Evolutionary conservation across 2,113 vertebrate genomes (phyloP), one percentile per base, ranked within the genome.

Genomic region (Daubentonia madagascariensis): DNA sequence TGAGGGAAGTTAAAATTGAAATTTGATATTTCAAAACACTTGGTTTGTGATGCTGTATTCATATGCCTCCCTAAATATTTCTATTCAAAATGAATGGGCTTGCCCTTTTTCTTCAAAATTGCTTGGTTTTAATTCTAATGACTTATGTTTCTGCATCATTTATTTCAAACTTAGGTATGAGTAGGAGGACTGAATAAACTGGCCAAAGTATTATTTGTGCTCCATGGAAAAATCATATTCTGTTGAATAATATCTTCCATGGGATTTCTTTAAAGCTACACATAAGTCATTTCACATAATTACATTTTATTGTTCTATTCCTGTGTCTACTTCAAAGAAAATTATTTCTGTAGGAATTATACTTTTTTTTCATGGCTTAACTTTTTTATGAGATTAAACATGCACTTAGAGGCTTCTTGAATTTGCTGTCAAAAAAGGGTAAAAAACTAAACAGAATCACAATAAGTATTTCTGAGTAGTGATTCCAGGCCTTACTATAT

Each of bases 221-320:
- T 16, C 25, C 70, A 32, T 6, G 61, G 85, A 67, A 72, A 94
- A 94, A 90, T n/a, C 7, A 67, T 61, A 70, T 79, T 57, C 37
- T 32, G 17, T n/a, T 6, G 0, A 13, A 43, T 63, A 73, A n/a
- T 73, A 25, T 40, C 48, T 73, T 95, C 84, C 30, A 22, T 3
- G 4, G 68, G 6, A 6, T 32, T 83, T 61, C 63, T 75, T 57
- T 73, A 73, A 89, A 89, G 28, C 75, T 59, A 40, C 48, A 37
- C 28, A 48, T 20, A 81, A 52, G 35, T 93, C 89, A 91, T 84
- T 95, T 95, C 43, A 30, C 65, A 63, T 83, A 97, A 96, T 96
- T 78, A n/a, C 17, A 83, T 68, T 89, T 86, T 93, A 93, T 63
- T 95, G 59, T 94, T 91, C 63, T 80, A 73, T 40, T 85, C 12